Evolutionary conservation across 2,113 vertebrate species (phyloP).

Genomic region (Hippocampus guttulatus): DNA sequence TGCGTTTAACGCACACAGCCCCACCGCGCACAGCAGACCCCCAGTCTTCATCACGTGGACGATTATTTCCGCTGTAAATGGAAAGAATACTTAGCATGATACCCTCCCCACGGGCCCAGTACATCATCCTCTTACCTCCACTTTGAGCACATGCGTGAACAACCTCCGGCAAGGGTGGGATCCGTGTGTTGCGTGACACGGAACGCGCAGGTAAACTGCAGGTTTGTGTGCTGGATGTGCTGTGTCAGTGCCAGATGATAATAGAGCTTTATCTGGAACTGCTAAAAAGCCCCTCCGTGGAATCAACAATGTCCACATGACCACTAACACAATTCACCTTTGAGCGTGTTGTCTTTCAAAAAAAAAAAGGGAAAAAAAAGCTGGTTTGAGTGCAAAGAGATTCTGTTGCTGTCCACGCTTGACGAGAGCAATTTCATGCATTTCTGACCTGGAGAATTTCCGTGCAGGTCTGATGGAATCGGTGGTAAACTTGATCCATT

Average conservation of each 20-base stretch:
- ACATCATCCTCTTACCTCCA: slow-evolving; percentile 46
- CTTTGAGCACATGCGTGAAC: slow-evolving; percentile 3
- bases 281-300: slow-evolving; percentile 41
- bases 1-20: slow-evolving; percentile 40
- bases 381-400: slow-evolving; percentile 24
- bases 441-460: too few species aligned
- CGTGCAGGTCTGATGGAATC: too few species aligned
- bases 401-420: neutral
- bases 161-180: slow-evolving; percentile 24
- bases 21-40: slow-evolving; percentile 43
- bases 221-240: slow-evolving; percentile 56
- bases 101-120: neutral
- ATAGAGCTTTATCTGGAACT: slow-evolving; percentile 70
- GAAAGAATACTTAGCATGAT: slow-evolving; percentile 5
- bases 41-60: slow-evolving; percentile 54
- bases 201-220: slow-evolving; percentile 62
- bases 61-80: slow-evolving; percentile 18
- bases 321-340: slow-evolving; percentile 38
- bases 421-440: neutral
- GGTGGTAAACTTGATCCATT: too few species aligned
- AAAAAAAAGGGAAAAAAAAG: neutral
- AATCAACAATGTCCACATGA: slow-evolving; percentile 46
- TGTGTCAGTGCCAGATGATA: slow-evolving; percentile 66
- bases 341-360: slow-evolving; percentile 28
- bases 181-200: slow-evolving; percentile 48